These are phyloP conservation scores for Boleophthalmus pectinirostris DNA, from an alignment of 2,113 vertebrate genomes.

Conservation along the genomic window DNA sequence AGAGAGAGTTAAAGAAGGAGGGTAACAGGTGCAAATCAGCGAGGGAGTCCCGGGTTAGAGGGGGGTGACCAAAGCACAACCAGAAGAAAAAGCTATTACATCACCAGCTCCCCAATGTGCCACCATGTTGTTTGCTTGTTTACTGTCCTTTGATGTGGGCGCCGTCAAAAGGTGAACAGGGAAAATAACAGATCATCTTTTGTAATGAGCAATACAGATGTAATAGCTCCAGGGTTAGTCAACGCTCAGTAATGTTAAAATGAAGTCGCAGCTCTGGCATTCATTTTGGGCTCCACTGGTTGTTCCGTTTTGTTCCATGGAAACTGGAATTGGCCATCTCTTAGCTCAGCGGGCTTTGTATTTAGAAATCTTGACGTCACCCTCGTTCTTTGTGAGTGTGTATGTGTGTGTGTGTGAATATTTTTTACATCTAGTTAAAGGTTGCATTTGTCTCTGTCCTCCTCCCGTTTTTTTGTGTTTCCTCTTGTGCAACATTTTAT, in stretches of 20 bases:
- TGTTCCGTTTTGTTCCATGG: conserved; percentile 46
- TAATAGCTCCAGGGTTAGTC: conserved; percentile 32
- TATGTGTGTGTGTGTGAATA: not conserved
- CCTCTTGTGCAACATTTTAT: not conserved
- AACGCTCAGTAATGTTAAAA: conserved; percentile 36
- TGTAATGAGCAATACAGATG: conserved; percentile 32
- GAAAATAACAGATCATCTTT: conserved; percentile 42
- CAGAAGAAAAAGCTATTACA: conserved; percentile 67
- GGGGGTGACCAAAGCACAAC: conserved; percentile 36
- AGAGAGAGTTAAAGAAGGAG: conserved; percentile 40
- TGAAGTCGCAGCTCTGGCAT: conserved; percentile 22
- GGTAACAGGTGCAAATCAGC: conserved; percentile 79
- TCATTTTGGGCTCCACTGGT: conserved; percentile 38
- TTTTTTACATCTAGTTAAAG: not conserved
- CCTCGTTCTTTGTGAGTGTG: conserved; percentile 8
- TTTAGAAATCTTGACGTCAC: conserved; percentile 12
- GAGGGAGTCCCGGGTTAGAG: conserved; percentile 62
- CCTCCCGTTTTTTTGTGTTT: not conserved
- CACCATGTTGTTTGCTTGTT: conserved; percentile 37
- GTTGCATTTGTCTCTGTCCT: not conserved
- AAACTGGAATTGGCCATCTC: conserved; percentile 49
- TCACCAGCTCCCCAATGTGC: conserved; percentile 69
- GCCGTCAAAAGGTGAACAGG: conserved; percentile 31
- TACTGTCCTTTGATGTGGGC: conserved; percentile 1
- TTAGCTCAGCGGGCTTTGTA: conserved; percentile 40